A percentile compares a stretch with the other conserved stretches of the same genome.
Evolutionary conservation across 2,797 vertebrate species (phyloP).

Genomic region (Naso thynnoides): DNA sequence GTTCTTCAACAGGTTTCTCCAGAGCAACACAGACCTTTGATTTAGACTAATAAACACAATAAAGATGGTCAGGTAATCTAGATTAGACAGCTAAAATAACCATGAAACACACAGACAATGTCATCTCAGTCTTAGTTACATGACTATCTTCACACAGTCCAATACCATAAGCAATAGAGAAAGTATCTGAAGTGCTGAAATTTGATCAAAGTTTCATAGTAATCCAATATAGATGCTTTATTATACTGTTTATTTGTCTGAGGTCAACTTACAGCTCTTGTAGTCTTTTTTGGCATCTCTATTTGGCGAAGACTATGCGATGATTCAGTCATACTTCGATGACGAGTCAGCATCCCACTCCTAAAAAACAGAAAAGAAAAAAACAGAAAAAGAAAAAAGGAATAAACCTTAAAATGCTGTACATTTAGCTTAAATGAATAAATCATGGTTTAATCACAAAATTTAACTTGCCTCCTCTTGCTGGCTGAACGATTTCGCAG

Average conservation of each 20-base stretch:
- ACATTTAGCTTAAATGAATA: neutral
- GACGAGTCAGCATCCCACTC: constrained; percentile 88
- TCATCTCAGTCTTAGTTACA: neutral
- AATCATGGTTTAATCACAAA: neutral
- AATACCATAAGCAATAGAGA: neutral
- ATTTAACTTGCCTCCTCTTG: constrained; percentile 86
- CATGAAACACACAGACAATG: neutral
- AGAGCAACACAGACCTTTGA: constrained; percentile 51
- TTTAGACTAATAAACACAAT: constrained; percentile 80
- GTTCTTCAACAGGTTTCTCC: constrained; percentile 74
- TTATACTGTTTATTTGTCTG: neutral
- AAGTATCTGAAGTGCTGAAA: neutral
- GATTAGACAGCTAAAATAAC: neutral
- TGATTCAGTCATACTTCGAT: constrained; percentile 92
- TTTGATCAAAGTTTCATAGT: neutral
- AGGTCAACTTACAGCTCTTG: constrained; percentile 84
- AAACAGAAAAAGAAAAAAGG: neutral
- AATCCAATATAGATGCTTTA: neutral
- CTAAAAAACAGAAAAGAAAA: constrained; percentile 66
- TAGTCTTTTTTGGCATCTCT: constrained; percentile 88
- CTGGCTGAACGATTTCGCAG: constrained; percentile 89
- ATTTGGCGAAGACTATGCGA: constrained; percentile 94
- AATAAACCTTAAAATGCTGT: neutral
- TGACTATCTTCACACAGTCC: neutral
- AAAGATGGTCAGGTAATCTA: neutral